Evolutionary conservation across 2,113 vertebrate species (phyloP).

Genomic region (Galemys pyrenaicus): DNA sequence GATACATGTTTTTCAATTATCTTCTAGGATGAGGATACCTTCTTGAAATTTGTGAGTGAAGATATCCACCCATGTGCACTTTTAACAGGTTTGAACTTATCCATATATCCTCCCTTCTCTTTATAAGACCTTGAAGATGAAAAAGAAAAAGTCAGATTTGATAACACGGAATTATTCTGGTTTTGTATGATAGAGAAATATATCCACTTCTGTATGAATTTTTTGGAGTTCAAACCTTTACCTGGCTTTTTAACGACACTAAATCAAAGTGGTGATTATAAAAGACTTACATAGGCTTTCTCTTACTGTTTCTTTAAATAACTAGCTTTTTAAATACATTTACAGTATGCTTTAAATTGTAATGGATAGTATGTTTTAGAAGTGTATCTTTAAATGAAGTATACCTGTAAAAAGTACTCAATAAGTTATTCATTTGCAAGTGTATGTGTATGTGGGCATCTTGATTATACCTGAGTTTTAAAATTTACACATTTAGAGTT

Average conservation of each 20-base stretch:
- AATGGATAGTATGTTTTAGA: background rate
- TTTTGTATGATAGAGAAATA: background rate
- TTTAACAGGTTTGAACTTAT: conserved; percentile 70
- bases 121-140: background rate
- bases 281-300: conserved; percentile 6
- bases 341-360: background rate
- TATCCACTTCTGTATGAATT: background rate
- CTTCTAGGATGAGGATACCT: conserved; percentile 72
- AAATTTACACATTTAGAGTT: conserved; percentile 21
- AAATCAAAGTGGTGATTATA: conserved; percentile 14
- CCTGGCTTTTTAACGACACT: background rate
- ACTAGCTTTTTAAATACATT: background rate
- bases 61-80: conserved; percentile 56
- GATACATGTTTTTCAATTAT: conserved; percentile 46
- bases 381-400: background rate
- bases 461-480: background rate
- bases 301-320: background rate
- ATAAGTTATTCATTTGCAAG: conserved; percentile 21
- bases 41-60: conserved; percentile 67
- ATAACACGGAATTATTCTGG: background rate
- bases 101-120: conserved; percentile 9
- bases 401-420: background rate
- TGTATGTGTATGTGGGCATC: conserved; percentile 16
- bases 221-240: conserved; percentile 12
- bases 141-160: conserved; percentile 28